A percentile compares a stretch with the other conserved stretches of the same genome.
phyloP scores from a whole-genome alignment of 2,113 vertebrate species.

The Oophaga pumilio region DNA sequence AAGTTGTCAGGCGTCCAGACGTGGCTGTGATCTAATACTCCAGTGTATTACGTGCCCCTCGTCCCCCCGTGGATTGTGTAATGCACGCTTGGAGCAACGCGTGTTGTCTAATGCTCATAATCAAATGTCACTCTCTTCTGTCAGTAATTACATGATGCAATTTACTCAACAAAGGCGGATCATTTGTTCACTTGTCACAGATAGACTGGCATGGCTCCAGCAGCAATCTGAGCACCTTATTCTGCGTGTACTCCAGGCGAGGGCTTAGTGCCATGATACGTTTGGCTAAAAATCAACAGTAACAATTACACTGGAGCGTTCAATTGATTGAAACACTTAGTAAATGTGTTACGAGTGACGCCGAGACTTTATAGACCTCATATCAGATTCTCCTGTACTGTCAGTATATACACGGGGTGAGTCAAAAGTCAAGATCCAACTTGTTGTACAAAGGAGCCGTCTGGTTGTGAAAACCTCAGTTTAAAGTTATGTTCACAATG shows the following conservation, averaged over 20 bases:
- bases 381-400: neutral
- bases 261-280: slow-evolving; percentile 16
- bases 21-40: slow-evolving; percentile 32
- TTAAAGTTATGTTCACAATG: too few species aligned
- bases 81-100: slow-evolving; percentile 19
- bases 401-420: neutral
- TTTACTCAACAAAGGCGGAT: slow-evolving; percentile 44
- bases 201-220: slow-evolving; percentile 5
- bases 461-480: too few species aligned
- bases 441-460: too few species aligned
- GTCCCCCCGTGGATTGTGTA: slow-evolving; percentile 1
- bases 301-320: neutral
- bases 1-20: neutral
- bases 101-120: slow-evolving; percentile 36
- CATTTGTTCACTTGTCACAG: slow-evolving; percentile 40
- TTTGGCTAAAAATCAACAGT: slow-evolving; percentile 21
- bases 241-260: neutral
- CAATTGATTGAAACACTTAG: neutral
- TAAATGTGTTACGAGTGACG: neutral
- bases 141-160: slow-evolving; percentile 50
- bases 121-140: slow-evolving; percentile 47
- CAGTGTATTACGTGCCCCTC: neutral
- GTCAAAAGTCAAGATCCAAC: too few species aligned
- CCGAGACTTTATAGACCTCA: neutral
- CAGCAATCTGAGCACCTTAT: slow-evolving; percentile 7